Conservation (phyloP, 2,888 invertebrate genomes). For the Protonemura montana region DNA sequence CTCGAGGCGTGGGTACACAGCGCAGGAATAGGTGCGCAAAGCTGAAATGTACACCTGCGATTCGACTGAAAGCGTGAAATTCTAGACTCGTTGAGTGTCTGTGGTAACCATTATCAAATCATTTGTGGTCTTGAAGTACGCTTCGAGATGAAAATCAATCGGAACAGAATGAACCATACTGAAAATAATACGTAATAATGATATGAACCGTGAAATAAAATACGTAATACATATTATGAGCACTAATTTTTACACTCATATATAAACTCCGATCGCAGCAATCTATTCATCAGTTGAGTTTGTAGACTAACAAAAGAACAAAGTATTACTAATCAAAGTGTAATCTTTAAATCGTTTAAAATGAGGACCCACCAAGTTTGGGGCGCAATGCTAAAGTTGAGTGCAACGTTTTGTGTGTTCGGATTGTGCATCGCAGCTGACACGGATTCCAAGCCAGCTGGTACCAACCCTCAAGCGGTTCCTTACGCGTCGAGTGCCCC, state of each 20-base stretch:
- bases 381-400: not conserved
- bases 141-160: slow-evolving; percentile 21
- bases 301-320: not conserved
- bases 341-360: not conserved
- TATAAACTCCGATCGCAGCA: slow-evolving; percentile 8
- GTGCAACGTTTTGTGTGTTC: not conserved
- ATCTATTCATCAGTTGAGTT: slow-evolving; percentile 28
- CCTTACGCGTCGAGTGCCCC: not conserved
- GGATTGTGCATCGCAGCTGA: not conserved
- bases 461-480: not conserved
- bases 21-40: not conserved
- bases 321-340: not conserved
- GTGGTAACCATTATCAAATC: not conserved
- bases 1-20: not conserved
- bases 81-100: not conserved
- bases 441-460: not conserved
- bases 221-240: slow-evolving; percentile 36
- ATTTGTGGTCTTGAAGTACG: slow-evolving; percentile 31
- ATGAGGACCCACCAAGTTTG: not conserved
- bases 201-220: slow-evolving; percentile 26
- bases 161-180: slow-evolving; percentile 7
- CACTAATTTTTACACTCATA: slow-evolving; percentile 33
- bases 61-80: slow-evolving; percentile 18
- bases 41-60: not conserved
- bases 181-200: slow-evolving; percentile 27